Evolutionary conservation across 2,888 invertebrate species (phyloP).

Genomic region (Frankliniella intonsa): DNA sequence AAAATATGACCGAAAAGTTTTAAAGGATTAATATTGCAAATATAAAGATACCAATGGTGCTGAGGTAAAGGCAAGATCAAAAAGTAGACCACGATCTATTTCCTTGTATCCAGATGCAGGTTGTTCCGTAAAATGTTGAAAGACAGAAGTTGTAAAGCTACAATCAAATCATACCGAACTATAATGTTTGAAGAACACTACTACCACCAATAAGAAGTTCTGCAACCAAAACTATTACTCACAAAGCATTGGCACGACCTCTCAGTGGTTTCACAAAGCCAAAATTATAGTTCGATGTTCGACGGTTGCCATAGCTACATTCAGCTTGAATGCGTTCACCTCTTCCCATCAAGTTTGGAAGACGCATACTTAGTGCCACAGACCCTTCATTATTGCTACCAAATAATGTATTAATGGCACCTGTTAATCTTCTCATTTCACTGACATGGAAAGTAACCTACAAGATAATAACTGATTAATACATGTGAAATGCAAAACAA

Average conservation of each 20-base stretch:
- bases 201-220: background rate
- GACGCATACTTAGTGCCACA: conserved; percentile 64
- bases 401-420: conserved; percentile 79
- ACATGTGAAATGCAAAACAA: background rate
- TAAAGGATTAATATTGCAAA: conserved; percentile 27
- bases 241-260: conserved; percentile 63
- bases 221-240: conserved; percentile 42
- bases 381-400: conserved; percentile 91
- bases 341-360: conserved; percentile 81
- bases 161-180: conserved; percentile 6
- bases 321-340: conserved; percentile 79
- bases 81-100: conserved; percentile 68
- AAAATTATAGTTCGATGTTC: conserved; percentile 74
- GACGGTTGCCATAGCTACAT: conserved; percentile 79
- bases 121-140: conserved; percentile 35
- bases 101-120: conserved; percentile 56
- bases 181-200: background rate
- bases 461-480: conserved; percentile 33
- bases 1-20: conserved; percentile 13
- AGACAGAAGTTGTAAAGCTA: conserved; percentile 33
- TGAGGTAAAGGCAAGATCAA: conserved; percentile 70
- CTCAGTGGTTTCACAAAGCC: conserved; percentile 80
- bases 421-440: conserved; percentile 76
- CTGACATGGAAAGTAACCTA: conserved; percentile 78
- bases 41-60: conserved; percentile 50